Base-by-base conservation (phyloP, 2,113 vertebrate genomes). In the Poeciliopsis prolifica region DNA sequence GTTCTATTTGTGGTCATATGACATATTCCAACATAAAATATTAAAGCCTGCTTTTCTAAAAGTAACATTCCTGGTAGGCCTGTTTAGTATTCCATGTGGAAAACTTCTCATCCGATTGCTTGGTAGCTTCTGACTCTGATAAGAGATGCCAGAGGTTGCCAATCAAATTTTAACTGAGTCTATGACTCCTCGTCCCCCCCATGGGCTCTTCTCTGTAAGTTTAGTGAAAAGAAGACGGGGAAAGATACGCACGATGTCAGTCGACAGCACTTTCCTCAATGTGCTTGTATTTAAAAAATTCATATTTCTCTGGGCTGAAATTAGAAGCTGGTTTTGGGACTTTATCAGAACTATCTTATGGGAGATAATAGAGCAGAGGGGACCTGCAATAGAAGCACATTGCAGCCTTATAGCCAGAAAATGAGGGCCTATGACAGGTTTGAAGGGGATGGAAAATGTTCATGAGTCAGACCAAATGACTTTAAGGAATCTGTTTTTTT, bases 391-490 rank as follows among this genome's bases (percentile, higher is more conserved):
- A 82, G 80, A 82, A 70, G 63, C 1, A 5, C 8, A 62, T 28
- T 61, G 31, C 72, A 70, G 79, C 77, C 3, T 5, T 62, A 60
- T 14, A 68, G 82, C 51, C 61, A 48, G 51, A 63, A 62, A 77
- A 83, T 80, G 63, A 70, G 51, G 68, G 67, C 4, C 60, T 40
- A 61, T 69, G 82, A 79, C 72, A 61, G 75, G 51, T 80, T 70
- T 61, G 64, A 66, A 42, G 48, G 58, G 29, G 40, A 48, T 42
- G 77, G 78, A 54, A 90, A 84, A 91, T 88, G 79, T 87, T 84
- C 84, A 90, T 86, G 87, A 91, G 81, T 90, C 80, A 76, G 71
- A 82, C 83, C 67, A 88, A 91, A 91, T 87, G 82, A 87, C 86
- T 91, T 88, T 77, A 89, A 91, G 82, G 87, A 87, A 89, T 84